Percentiles rank a stretch among this genome's conserved stretches.
Conservation (phyloP, 1,140 invertebrate genomes). For the Seison nebaliae region DNA sequence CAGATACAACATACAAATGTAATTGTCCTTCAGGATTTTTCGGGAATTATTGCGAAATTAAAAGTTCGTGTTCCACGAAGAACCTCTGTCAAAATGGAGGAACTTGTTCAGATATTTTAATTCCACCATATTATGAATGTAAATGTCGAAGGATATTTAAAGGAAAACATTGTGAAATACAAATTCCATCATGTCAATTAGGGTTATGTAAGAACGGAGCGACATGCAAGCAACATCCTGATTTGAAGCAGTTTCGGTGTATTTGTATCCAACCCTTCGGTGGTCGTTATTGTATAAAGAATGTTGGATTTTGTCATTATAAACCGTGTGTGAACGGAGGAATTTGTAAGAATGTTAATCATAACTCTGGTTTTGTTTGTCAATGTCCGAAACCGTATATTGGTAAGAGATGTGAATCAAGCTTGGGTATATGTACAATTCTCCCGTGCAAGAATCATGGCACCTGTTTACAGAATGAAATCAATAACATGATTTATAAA, state of each 20-base stretch:
- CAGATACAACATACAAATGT: not conserved
- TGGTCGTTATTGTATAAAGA: constrained; percentile 12
- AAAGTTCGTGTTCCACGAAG: constrained; percentile 17
- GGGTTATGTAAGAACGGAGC: constrained; percentile 40
- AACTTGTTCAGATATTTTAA: constrained; percentile 5
- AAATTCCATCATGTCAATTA: constrained; percentile 3
- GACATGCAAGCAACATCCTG: constrained; percentile 33
- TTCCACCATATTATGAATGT: not conserved
- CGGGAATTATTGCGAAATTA: not conserved
- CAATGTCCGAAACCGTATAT: constrained; percentile 7
- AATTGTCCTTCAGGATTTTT: not conserved
- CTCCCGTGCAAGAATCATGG: constrained; percentile 14
- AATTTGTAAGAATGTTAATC: constrained; percentile 7
- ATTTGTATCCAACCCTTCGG: constrained; percentile 3
- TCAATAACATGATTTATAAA: constrained; percentile 14
- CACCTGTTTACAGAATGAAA: constrained; percentile 21
- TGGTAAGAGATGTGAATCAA: constrained; percentile 15
- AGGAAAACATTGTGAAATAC: constrained; percentile 5
- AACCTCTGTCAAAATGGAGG: constrained; percentile 11
- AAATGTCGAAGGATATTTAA: constrained; percentile 1
- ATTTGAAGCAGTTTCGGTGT: constrained; percentile 4
- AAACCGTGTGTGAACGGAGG: constrained; percentile 5
- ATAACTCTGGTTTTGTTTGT: not conserved
- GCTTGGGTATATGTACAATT: constrained; percentile 4
- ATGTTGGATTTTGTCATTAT: not conserved